Evolutionary conservation across 2,113 vertebrate genomes (phyloP).

Genomic region (Megaleporinus macrocephalus): DNA sequence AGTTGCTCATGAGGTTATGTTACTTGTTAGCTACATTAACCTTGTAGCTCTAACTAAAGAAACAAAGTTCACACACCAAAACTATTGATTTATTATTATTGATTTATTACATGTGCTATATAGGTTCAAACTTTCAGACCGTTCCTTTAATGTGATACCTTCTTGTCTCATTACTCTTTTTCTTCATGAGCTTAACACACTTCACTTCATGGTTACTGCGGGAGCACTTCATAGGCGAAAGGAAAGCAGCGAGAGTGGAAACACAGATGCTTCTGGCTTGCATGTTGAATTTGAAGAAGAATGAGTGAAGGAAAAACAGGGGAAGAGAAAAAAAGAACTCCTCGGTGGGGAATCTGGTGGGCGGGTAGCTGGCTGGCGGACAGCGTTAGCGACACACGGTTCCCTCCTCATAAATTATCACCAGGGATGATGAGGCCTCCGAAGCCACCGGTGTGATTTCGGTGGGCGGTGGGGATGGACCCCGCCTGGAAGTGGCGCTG

Average conservation of each 20-base stretch:
- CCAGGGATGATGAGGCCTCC: constrained; percentile 48
- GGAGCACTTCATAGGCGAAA: constrained; percentile 18
- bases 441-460: constrained; percentile 57
- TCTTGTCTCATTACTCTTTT: constrained; percentile 4
- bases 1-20: too few species aligned
- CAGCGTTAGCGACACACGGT: constrained; percentile 59
- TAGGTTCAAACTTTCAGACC: too few species aligned
- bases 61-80: too few species aligned
- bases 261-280: constrained; percentile 31
- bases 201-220: constrained; percentile 33
- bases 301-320: constrained; percentile 23
- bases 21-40: too few species aligned
- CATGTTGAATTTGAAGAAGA: constrained; percentile 32
- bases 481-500: constrained; percentile 44
- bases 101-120: too few species aligned
- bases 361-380: constrained; percentile 52
- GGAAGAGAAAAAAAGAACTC: constrained; percentile 8
- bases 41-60: too few species aligned
- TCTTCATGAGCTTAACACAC: constrained; percentile 2
- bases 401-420: constrained; percentile 72
- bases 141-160: neutral
- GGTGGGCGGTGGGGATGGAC: constrained; percentile 48
- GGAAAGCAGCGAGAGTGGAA: constrained; percentile 25
- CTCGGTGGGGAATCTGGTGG: constrained; percentile 11
- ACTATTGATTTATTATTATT: too few species aligned